Percentiles rank a stretch among this genome's conserved stretches.
phyloP scores from a whole-genome alignment of 1,140 invertebrate genomes.

The Drosophila pallidifrons region DNA sequence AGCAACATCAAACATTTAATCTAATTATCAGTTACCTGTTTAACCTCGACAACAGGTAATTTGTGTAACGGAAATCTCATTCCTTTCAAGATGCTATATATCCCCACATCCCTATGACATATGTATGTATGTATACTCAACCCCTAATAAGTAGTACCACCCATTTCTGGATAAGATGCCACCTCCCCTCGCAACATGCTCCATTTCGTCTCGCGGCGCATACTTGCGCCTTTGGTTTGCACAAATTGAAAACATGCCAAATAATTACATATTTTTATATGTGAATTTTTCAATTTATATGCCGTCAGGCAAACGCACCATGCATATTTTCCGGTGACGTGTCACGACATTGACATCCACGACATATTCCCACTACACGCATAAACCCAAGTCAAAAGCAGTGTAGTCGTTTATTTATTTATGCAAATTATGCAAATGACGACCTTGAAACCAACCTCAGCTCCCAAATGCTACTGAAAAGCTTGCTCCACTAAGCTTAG shows the following conservation, averaged over 20 bases:
- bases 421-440: constrained; percentile 44
- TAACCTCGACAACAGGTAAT: constrained; percentile 46
- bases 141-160: constrained; percentile 20
- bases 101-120: neutral
- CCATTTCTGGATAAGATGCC: constrained; percentile 11
- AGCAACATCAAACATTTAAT: constrained; percentile 28
- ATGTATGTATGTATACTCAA: neutral
- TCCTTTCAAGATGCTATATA: constrained; percentile 38
- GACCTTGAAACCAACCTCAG: constrained; percentile 32
- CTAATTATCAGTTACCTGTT: constrained; percentile 59
- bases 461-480: constrained; percentile 11
- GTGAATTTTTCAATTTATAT: constrained; percentile 83
- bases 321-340: constrained; percentile 58
- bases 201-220: neutral
- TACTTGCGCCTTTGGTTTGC: constrained; percentile 45
- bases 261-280: constrained; percentile 80
- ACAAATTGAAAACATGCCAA: constrained; percentile 78
- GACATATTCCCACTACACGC: constrained; percentile 43
- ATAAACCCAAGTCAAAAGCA: constrained; percentile 41
- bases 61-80: constrained; percentile 69
- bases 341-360: constrained; percentile 65
- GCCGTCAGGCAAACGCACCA: constrained; percentile 74
- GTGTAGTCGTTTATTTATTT: constrained; percentile 42
- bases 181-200: neutral
- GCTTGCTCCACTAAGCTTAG: constrained; percentile 7